Evolutionary conservation across 2,888 invertebrate species (phyloP).

Genomic region (Thera obeliscata): DNA sequence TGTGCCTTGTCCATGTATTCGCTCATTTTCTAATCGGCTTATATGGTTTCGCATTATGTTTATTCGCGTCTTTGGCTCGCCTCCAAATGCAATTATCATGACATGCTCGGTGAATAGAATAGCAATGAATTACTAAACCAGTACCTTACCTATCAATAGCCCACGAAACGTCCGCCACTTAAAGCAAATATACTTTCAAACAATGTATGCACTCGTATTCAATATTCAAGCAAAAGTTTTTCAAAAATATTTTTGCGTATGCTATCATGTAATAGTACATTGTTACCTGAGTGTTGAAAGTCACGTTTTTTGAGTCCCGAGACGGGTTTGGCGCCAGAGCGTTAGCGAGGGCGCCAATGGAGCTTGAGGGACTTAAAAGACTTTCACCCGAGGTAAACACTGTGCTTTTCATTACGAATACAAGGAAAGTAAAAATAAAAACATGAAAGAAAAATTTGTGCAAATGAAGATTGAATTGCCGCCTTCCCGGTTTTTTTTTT

Average conservation of each 20-base stretch:
- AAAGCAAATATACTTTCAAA: background rate
- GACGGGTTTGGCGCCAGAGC: too few species aligned
- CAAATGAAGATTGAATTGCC: too few species aligned
- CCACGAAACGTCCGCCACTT: background rate
- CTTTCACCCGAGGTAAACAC: too few species aligned
- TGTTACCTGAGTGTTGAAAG: too few species aligned
- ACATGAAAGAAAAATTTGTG: too few species aligned
- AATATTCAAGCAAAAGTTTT: background rate
- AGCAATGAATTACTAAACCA: conserved; percentile 27
- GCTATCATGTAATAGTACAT: background rate
- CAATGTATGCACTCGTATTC: background rate
- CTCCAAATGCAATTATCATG: conserved; percentile 40
- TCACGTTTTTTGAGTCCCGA: too few species aligned
- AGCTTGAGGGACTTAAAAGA: too few species aligned
- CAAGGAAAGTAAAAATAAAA: too few species aligned
- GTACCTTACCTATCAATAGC: background rate
- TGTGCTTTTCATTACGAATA: too few species aligned
- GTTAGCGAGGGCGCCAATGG: too few species aligned
- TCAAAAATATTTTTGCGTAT: background rate
- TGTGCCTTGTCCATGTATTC: conserved; percentile 26
- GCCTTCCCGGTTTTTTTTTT: too few species aligned
- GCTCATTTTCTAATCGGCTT: conserved; percentile 32
- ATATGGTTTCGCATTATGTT: conserved; percentile 28
- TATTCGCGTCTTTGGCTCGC: conserved; percentile 39
- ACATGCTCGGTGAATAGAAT: conserved; percentile 39